phyloP scores from a whole-genome alignment of 1,140 invertebrate species.

The Aphaenogaster floridana region DNA sequence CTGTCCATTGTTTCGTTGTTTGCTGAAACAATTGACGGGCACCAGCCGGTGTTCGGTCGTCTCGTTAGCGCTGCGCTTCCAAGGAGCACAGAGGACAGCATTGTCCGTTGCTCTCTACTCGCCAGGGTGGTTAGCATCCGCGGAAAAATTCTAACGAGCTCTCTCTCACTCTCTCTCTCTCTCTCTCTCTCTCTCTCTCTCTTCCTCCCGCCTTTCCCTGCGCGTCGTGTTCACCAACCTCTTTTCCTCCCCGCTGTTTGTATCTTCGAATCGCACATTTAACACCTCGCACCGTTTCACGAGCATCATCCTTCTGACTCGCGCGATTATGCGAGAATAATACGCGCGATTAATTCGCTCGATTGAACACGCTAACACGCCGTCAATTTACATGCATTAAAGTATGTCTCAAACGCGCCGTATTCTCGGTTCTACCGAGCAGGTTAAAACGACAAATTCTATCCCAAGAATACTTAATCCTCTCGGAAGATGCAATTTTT shows the following conservation, averaged over 20 bases:
- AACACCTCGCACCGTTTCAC: conserved; percentile 4
- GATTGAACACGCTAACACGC: neutral
- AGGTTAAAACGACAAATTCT: neutral
- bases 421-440: neutral
- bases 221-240: neutral
- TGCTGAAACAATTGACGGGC: conserved; percentile 87
- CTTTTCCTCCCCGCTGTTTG: neutral
- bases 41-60: conserved; percentile 82
- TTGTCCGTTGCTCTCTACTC: conserved; percentile 79
- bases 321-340: conserved; percentile 22
- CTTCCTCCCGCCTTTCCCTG: conserved; percentile 1
- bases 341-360: conserved; percentile 28
- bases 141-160: conserved; percentile 87
- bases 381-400: conserved; percentile 28
- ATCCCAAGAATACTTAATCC: neutral
- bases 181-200: conserved; percentile 21
- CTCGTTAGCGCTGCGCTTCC: conserved; percentile 85
- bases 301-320: neutral
- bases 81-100: conserved; percentile 84
- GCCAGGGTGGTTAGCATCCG: conserved; percentile 83
- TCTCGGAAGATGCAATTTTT: neutral
- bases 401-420: neutral
- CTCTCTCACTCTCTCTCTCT: conserved; percentile 67
- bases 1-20: conserved; percentile 87
- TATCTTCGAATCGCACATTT: conserved; percentile 28